A percentile compares a stretch with the other conserved stretches of the same genome.
Evolutionary conservation across 2,113 vertebrate species (phyloP).

Genomic region (Colossoma macropomum): DNA sequence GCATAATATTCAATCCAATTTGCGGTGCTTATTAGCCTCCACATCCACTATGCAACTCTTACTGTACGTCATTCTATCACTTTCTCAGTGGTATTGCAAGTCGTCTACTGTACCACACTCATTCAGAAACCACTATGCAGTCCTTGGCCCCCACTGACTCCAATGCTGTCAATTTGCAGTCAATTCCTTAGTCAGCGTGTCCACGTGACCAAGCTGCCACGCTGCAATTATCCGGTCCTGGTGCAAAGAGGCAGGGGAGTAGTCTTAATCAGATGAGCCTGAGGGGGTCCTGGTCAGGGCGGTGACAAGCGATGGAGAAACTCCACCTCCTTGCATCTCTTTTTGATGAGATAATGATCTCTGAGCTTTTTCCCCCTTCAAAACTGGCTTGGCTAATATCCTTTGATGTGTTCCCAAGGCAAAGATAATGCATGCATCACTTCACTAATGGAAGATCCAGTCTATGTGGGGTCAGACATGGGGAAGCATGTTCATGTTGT

Average conservation of each 20-base stretch:
- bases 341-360: slow-evolving; percentile 31
- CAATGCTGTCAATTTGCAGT: slow-evolving; percentile 29
- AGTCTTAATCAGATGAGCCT: slow-evolving; percentile 36
- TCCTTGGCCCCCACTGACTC: slow-evolving; percentile 22
- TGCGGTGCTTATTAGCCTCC: background rate
- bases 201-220: slow-evolving; percentile 5
- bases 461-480: background rate
- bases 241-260: slow-evolving; percentile 17
- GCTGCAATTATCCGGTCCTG: slow-evolving; percentile 28
- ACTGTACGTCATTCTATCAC: slow-evolving; percentile 16
- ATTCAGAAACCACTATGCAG: slow-evolving; percentile 32
- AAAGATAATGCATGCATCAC: background rate
- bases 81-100: slow-evolving; percentile 3
- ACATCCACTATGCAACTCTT: slow-evolving; percentile 6
- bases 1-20: background rate
- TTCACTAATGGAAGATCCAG: slow-evolving; percentile 12
- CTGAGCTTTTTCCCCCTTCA: background rate
- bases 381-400: slow-evolving; percentile 24
- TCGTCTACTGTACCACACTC: slow-evolving; percentile 8
- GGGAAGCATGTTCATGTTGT: background rate
- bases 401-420: slow-evolving; percentile 17
- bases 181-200: slow-evolving; percentile 24
- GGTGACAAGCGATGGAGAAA: slow-evolving; percentile 25
- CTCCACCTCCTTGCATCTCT: background rate
- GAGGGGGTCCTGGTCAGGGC: slow-evolving; percentile 13